Evolutionary conservation across 2,113 vertebrate species (phyloP).

Genomic region (Hassar affinis): DNA sequence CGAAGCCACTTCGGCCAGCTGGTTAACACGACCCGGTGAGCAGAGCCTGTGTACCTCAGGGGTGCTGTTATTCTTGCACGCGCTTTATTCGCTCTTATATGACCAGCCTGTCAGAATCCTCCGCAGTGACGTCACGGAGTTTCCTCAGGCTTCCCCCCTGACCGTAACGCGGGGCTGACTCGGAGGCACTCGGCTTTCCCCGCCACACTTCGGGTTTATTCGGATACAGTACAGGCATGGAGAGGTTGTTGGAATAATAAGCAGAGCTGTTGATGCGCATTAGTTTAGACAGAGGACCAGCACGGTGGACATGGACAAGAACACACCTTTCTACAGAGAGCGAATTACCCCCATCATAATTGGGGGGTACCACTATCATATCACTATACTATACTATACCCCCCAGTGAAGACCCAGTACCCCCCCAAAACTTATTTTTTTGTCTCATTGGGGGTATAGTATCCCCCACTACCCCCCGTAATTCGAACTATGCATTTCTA

Average conservation of each 20-base stretch:
- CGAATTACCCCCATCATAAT: too few species aligned
- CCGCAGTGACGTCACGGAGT: conserved; percentile 18
- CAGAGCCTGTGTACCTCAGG: not conserved
- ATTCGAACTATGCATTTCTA: too few species aligned
- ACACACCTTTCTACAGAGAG: not conserved
- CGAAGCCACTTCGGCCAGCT: not conserved
- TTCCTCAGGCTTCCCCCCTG: conserved; percentile 1
- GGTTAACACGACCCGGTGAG: not conserved
- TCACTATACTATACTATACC: too few species aligned
- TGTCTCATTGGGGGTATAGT: too few species aligned
- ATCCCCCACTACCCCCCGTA: too few species aligned
- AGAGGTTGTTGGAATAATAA: not conserved
- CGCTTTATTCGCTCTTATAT: not conserved
- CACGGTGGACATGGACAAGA: not conserved
- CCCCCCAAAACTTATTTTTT: too few species aligned
- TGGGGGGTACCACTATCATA: too few species aligned
- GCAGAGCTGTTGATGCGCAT: not conserved
- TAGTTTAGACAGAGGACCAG: not conserved
- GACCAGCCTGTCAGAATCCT: not conserved
- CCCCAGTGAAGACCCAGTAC: too few species aligned
- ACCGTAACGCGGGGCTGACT: not conserved
- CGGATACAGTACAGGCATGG: not conserved
- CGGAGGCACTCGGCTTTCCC: not conserved
- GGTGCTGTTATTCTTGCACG: not conserved
- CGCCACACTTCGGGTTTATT: not conserved